Percentiles rank a stretch among this genome's conserved stretches.
phyloP scores from a whole-genome alignment of 1,140 invertebrate genomes.

The Drosophila bocqueti region DNA sequence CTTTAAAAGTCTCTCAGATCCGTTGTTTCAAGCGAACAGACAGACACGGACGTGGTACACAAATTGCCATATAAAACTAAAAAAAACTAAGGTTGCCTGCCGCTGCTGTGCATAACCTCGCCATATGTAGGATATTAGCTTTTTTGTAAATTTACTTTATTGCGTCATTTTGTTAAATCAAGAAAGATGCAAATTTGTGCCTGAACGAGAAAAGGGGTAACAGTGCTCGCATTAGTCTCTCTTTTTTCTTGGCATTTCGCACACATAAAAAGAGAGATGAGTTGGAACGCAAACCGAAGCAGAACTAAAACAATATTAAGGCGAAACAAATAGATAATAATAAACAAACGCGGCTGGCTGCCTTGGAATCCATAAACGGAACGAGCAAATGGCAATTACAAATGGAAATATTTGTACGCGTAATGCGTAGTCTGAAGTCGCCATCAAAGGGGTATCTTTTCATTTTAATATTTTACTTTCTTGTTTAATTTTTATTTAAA shows the following conservation, averaged over 20 bases:
- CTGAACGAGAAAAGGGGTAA: constrained; percentile 1
- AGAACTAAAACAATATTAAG: constrained; percentile 29
- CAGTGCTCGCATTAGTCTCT: constrained; percentile 18
- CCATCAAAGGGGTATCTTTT: constrained; percentile 4
- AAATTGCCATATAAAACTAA: constrained; percentile 32
- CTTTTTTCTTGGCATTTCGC: constrained; percentile 13
- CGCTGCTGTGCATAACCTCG: constrained; percentile 34
- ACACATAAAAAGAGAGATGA: constrained; percentile 19
- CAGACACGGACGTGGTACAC: background rate
- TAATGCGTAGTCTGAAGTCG: background rate
- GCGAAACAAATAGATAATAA: constrained; percentile 37
- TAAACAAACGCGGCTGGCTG: constrained; percentile 37
- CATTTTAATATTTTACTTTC: constrained; percentile 17
- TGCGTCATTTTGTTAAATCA: constrained; percentile 47
- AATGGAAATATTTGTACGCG: constrained; percentile 16
- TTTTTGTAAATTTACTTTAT: constrained; percentile 21
- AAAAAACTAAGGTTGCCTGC: constrained; percentile 25
- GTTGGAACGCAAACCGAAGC: constrained; percentile 18
- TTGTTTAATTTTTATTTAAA: constrained; percentile 13
- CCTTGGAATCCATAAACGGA: constrained; percentile 42
- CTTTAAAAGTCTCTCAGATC: background rate
- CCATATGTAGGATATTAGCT: constrained; percentile 37
- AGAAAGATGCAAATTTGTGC: constrained; percentile 48
- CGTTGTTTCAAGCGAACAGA: background rate
- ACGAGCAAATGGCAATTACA: constrained; percentile 33